Evolutionary conservation across 2,113 vertebrate species (phyloP).

Genomic region (Abramis brama): DNA sequence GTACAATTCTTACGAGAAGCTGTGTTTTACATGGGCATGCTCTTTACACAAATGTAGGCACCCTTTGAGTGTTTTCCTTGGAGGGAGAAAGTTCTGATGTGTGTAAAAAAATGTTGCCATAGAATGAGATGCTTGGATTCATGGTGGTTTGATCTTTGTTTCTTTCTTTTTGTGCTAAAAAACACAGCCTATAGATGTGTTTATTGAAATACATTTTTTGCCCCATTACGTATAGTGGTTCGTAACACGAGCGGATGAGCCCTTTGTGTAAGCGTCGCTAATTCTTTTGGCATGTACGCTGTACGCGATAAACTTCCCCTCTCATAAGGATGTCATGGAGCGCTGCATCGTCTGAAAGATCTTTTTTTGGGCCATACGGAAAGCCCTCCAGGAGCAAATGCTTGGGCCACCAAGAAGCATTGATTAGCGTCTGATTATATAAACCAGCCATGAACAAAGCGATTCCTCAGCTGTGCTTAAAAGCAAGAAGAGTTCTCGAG

Average conservation of each 20-base stretch:
- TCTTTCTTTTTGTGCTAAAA: neutral
- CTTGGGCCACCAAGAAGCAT: constrained; percentile 21
- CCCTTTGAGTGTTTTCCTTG: neutral
- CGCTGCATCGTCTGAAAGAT: neutral
- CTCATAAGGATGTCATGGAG: neutral
- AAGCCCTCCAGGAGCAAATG: neutral
- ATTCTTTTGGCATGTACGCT: neutral
- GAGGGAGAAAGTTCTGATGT: constrained; percentile 15
- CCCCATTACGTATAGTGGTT: constrained; percentile 23
- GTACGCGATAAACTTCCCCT: neutral
- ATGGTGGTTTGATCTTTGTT: constrained; percentile 35
- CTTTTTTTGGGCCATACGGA: neutral
- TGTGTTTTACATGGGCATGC: constrained; percentile 21
- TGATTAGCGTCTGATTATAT: constrained; percentile 17
- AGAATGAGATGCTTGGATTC: constrained; percentile 39
- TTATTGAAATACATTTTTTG: constrained; percentile 28
- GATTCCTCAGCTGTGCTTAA: constrained; percentile 13
- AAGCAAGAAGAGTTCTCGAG: neutral
- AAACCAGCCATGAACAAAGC: neutral
- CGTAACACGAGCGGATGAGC: neutral
- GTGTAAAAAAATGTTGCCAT: constrained; percentile 42
- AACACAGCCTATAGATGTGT: constrained; percentile 30
- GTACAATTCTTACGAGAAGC: constrained; percentile 23
- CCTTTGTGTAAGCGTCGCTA: neutral
- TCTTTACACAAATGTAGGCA: constrained; percentile 29